phyloP scores from a whole-genome alignment of 1,140 invertebrate genomes.

The Olivierus martensii region DNA sequence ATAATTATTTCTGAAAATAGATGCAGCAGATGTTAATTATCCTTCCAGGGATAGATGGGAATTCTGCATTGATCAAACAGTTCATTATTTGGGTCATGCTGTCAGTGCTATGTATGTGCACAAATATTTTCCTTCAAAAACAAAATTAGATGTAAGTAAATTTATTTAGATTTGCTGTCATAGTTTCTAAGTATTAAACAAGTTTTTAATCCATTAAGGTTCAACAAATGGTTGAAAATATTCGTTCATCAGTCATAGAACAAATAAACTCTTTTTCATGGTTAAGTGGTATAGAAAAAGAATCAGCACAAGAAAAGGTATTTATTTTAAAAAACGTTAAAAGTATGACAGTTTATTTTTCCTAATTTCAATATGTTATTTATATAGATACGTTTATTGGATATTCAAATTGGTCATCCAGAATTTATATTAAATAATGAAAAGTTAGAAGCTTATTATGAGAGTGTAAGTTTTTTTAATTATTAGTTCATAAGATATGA shows the following conservation, averaged over 20 bases:
- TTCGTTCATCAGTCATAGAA: no score
- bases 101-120: slow-evolving; percentile 37
- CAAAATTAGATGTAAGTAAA: slow-evolving; percentile 25
- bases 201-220: slow-evolving; percentile 11
- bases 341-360: no score
- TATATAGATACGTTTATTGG: slow-evolving; percentile 34
- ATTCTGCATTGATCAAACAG: slow-evolving; percentile 38
- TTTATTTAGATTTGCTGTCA: no score
- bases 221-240: no score
- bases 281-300: no score
- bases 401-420: slow-evolving; percentile 39
- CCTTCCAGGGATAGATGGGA: slow-evolving; percentile 36
- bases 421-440: slow-evolving; percentile 28
- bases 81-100: slow-evolving; percentile 39
- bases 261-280: no score
- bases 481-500: no score
- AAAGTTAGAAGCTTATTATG: slow-evolving; percentile 15
- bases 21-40: slow-evolving; percentile 1
- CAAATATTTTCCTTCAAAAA: slow-evolving; percentile 25
- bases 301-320: no score
- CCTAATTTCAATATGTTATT: slow-evolving; percentile 16
- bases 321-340: no score
- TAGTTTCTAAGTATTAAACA: slow-evolving; percentile 2
- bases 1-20: slow-evolving; percentile 6
- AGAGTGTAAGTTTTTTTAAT: slow-evolving; percentile 9